Evolutionary conservation across 2,113 vertebrate genomes (phyloP), one percentile per base, ranked within the genome.

Genomic region (Silurus meridionalis): DNA sequence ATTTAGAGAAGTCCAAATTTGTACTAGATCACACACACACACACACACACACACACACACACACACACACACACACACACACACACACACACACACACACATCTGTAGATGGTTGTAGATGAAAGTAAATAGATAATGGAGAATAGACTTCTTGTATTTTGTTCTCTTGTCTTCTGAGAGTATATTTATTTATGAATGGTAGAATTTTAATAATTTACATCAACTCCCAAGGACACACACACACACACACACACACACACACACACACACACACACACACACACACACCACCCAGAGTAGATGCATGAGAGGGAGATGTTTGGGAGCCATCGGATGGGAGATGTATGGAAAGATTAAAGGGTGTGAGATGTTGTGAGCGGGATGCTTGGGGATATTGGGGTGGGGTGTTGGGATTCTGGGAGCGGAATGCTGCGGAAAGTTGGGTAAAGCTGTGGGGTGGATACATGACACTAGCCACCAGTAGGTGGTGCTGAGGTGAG

Each of bases 201-300:
- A 53, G 21, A 53, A 23, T 25, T 11, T 78, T 50, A 78, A 78
- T 78, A 55, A 78, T 78, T 78, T 53, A 71, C 10, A 53, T 23
- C 53, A n/a, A 60, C 50, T 78, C 71, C 58, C 58, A 85, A 81
- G 88, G 74, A 89, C 84, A 78, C 60, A 57, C 57, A 80, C 82
- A 50, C 53, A 86, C 87, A 90, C 87, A 64, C 85, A 83, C 75
- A 72, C 57, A 80, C 66, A 66, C 67, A 79, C 21, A 61, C 55
- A 79, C 37, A 86, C 81, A 61, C 58, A 46, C 86, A 61, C 83
- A 77, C 60, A 60, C 52, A 64, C 61, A n/a, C 61, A 23, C 61
- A 63, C 63, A 11, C 63, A n/a, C 63, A 37, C 37, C 37, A 37
- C 37, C 37, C 37, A 37, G 37, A 37, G 37, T 37, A 37, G 2